A percentile compares a stretch with the other conserved stretches of the same genome.
Evolutionary conservation across 1,140 invertebrate genomes (phyloP).

Genomic region (Heliconius hewitsoni): DNA sequence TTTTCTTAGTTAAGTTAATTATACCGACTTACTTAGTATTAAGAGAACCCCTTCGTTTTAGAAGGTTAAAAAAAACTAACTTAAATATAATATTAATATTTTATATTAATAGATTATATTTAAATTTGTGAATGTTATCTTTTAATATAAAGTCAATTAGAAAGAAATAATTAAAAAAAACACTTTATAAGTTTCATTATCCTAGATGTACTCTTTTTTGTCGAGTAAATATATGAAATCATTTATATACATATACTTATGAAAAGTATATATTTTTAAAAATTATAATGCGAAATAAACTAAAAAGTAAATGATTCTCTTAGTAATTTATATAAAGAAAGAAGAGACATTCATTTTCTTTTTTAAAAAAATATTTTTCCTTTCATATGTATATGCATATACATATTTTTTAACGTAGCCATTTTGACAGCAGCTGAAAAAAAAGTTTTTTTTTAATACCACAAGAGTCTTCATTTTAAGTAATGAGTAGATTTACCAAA

Average conservation of each 20-base stretch:
- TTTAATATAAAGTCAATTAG: not conserved
- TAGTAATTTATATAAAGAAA: not conserved
- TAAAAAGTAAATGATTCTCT: not conserved
- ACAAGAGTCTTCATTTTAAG: constrained; percentile 32
- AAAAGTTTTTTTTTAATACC: not conserved
- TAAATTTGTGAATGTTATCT: not conserved
- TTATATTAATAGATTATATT: constrained; percentile 10
- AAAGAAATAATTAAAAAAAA: not conserved
- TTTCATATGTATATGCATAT: not conserved
- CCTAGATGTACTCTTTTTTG: not conserved
- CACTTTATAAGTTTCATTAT: not conserved
- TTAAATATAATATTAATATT: constrained; percentile 30
- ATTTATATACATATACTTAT: not conserved
- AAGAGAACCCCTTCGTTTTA: constrained; percentile 64
- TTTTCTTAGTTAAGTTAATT: constrained; percentile 6
- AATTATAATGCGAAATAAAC: not conserved
- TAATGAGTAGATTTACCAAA: constrained; percentile 36
- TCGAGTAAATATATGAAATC: not conserved
- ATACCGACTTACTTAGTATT: constrained; percentile 4
- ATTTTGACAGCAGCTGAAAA: not conserved
- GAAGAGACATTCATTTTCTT: not conserved
- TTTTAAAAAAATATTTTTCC: not conserved
- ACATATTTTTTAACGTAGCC: not conserved
- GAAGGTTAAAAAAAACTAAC: constrained; percentile 49
- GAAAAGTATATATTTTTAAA: not conserved